Base-by-base conservation (phyloP, 2,888 invertebrate genomes). In the Quadriops clusia region DNA sequence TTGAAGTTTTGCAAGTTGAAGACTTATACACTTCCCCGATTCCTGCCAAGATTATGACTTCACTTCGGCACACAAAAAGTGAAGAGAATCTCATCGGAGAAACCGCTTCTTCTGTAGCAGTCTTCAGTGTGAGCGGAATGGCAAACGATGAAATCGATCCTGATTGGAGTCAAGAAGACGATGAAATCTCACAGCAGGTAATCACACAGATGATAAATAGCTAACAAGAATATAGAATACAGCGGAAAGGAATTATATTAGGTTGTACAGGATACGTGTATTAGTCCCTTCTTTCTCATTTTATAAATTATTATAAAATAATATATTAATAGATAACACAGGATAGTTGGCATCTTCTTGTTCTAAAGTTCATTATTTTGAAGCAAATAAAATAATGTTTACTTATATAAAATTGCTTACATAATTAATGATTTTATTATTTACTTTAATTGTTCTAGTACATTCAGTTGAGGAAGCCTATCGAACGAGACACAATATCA, bases 81-180 rank as follows among this genome's bases (percentile, higher is more conserved):
- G 94, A 93, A 58, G 94, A 95, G 63, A 91, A 91, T 60, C 64
- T 94, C 24, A 53, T 60, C 45, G 46, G 51, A 39, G 57, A 67
- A 50, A 44, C 60, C 6, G 40, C 53, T 2, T 59, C 63, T 2
- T 41, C 61, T 35, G 56, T 58, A 25, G 56, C 61, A 22, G n/a
- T n/a, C n/a, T 63, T 64, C 45, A 63, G 71, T 61, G 53, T 74
- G 64, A 72, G 71, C 63, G 43, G 67, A 52, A 40, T 57, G 60
- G 40, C 67, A 59, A 14, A 58, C 64, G 63, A 63, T 30, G 70
- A 69, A 37, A 67, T 67, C 28, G 75, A 75, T 54, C 72, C 67
- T 15, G 78, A 73, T 26, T 95, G 94, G 95, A 91, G 90, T 34
- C 93, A 90, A 53, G 93, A 94, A 51, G 94, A 95, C 47, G 94